phyloP scores from a whole-genome alignment of 2,113 vertebrate genomes.

The Bungarus multicinctus region DNA sequence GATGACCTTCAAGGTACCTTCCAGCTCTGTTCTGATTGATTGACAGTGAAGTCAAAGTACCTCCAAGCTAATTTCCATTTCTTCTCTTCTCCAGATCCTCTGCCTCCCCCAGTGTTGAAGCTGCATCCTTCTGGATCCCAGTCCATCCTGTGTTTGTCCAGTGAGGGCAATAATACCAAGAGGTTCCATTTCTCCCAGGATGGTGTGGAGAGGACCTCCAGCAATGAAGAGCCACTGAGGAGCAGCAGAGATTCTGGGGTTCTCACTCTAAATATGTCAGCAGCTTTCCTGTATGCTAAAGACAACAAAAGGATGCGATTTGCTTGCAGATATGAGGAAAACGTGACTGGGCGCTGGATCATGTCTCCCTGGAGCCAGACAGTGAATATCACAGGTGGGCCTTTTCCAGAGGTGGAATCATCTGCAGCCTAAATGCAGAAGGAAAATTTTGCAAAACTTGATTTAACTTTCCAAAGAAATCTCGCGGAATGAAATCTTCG shows the following conservation, averaged over 20 bases:
- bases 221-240: not conserved
- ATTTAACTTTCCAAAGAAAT: no score
- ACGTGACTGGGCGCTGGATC: not conserved
- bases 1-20: no score
- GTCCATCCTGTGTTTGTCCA: not conserved
- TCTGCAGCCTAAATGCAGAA: not conserved
- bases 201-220: not conserved
- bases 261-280: not conserved
- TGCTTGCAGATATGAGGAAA: not conserved
- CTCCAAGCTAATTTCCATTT: not conserved
- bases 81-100: not conserved
- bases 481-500: no score
- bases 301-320: not conserved
- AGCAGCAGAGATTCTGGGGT: not conserved
- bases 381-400: not conserved
- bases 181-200: slow-evolving; percentile 16
- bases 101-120: not conserved
- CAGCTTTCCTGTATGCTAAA: not conserved
- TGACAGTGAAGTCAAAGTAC: not conserved
- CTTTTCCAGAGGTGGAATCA: not conserved
- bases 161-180: not conserved
- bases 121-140: not conserved
- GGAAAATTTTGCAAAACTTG: not conserved
- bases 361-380: not conserved
- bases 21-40: no score